Percentiles rank a stretch among this genome's conserved stretches.
Conservation (phyloP, 2,113 vertebrate species). For the Scomber scombrus region DNA sequence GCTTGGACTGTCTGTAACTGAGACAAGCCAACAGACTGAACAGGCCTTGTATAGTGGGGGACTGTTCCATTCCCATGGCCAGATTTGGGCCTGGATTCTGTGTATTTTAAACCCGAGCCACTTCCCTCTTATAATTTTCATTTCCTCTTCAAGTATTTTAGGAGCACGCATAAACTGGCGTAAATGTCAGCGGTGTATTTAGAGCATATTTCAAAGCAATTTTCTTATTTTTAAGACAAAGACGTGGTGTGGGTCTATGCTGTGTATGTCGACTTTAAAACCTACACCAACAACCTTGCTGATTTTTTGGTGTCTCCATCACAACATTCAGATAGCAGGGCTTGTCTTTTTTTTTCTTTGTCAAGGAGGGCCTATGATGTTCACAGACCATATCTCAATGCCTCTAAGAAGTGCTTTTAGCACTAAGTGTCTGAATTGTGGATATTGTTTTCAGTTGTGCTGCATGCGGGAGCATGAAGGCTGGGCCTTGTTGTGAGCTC, state of each 20-base stretch:
- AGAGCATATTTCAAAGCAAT: slow-evolving; percentile 47
- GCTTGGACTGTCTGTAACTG: slow-evolving; percentile 51
- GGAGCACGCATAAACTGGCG: slow-evolving; percentile 67
- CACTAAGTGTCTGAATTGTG: slow-evolving; percentile 72
- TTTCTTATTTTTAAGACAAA: slow-evolving; percentile 46
- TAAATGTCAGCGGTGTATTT: slow-evolving; percentile 72
- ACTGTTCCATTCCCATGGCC: slow-evolving; percentile 75
- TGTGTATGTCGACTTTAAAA: slow-evolving; percentile 1
- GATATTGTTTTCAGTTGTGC: slow-evolving; percentile 79
- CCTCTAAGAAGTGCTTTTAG: slow-evolving; percentile 74
- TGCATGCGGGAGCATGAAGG: slow-evolving; percentile 75
- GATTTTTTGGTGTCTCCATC: slow-evolving; percentile 5
- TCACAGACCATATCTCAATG: slow-evolving; percentile 69
- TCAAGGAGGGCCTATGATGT: slow-evolving; percentile 67
- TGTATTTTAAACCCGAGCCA: slow-evolving; percentile 80
- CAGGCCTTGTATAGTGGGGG: slow-evolving; percentile 57
- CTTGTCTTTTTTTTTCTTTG: slow-evolving; percentile 61
- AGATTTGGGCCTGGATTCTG: slow-evolving; percentile 71
- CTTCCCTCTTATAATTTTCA: slow-evolving; percentile 82
- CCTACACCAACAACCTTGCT: slow-evolving; percentile 9
- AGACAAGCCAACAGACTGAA: slow-evolving; percentile 57
- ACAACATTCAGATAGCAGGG: slow-evolving; percentile 42
- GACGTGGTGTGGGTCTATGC: slow-evolving; percentile 9
- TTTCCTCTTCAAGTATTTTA: slow-evolving; percentile 84
- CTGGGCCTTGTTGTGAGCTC: slow-evolving; percentile 74